Conservation (phyloP, 2,888 invertebrate genomes). For the Tachina grossa region DNA sequence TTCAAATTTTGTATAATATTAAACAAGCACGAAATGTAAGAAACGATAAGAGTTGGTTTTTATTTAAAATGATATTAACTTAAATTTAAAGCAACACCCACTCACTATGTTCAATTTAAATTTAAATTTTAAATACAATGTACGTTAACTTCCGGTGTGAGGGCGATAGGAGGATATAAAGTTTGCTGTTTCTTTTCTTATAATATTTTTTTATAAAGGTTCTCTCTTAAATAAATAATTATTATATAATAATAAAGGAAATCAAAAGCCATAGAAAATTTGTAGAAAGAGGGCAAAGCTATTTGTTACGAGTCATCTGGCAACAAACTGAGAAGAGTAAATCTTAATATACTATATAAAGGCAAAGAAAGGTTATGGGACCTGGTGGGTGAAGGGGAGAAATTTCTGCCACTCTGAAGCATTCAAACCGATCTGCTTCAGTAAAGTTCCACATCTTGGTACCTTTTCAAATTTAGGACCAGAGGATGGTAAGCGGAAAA, state of each 20-base stretch:
- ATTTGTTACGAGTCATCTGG: background rate
- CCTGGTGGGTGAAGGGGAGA: no score
- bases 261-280: background rate
- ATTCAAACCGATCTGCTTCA: no score
- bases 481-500: no score
- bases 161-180: background rate
- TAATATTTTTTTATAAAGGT: background rate
- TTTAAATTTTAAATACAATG: background rate
- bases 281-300: background rate
- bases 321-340: background rate
- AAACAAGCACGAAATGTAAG: background rate
- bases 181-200: background rate
- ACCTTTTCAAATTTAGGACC: no score
- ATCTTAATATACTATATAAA: no score
- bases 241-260: background rate
- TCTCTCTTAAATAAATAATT: background rate
- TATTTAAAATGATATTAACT: background rate
- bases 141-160: background rate
- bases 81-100: background rate
- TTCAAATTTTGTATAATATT: background rate
- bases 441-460: no score
- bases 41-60: conserved; percentile 15
- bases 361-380: no score
- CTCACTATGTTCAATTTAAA: background rate
- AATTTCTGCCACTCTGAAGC: no score